Conservation (phyloP, 2,888 invertebrate genomes). For the Ryuthela nishihirai region DNA sequence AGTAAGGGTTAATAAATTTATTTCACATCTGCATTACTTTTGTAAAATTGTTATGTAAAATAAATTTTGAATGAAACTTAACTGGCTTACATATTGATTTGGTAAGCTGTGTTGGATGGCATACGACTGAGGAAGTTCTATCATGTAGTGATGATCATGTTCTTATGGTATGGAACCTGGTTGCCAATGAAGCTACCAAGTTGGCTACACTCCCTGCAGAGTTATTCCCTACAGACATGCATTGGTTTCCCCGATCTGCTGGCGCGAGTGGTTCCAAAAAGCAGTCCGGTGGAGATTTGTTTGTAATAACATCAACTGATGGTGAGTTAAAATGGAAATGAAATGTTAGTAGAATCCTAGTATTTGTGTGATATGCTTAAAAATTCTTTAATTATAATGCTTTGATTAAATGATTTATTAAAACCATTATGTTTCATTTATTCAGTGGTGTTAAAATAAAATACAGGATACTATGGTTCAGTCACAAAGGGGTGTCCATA, state of each 20-base stretch:
- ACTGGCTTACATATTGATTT: slow-evolving; percentile 57
- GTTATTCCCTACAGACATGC: slow-evolving; percentile 83
- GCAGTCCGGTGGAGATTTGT: slow-evolving; percentile 64
- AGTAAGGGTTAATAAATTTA: not conserved
- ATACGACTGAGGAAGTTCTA: slow-evolving; percentile 86
- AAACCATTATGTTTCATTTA: no score
- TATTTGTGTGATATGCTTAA: no score
- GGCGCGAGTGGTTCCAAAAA: slow-evolving; percentile 46
- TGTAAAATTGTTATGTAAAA: not conserved
- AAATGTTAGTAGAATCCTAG: no score
- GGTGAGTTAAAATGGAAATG: no score
- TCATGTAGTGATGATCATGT: slow-evolving; percentile 89
- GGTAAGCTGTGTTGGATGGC: slow-evolving; percentile 91
- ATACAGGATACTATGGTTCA: no score
- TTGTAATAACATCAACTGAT: slow-evolving; percentile 81
- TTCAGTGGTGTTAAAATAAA: no score
- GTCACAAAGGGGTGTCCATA: no score
- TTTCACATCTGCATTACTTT: not conserved
- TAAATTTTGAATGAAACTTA: slow-evolving; percentile 35
- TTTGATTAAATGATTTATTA: no score
- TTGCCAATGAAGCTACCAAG: slow-evolving; percentile 69
- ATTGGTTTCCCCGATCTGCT: slow-evolving; percentile 70
- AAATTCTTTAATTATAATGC: no score
- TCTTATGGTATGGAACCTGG: slow-evolving; percentile 82
- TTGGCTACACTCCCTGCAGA: slow-evolving; percentile 76